Percentiles rank a stretch among this genome's conserved stretches.
Conservation (phyloP, 2,888 invertebrate genomes). For the Dermolepida albohirtum region DNA sequence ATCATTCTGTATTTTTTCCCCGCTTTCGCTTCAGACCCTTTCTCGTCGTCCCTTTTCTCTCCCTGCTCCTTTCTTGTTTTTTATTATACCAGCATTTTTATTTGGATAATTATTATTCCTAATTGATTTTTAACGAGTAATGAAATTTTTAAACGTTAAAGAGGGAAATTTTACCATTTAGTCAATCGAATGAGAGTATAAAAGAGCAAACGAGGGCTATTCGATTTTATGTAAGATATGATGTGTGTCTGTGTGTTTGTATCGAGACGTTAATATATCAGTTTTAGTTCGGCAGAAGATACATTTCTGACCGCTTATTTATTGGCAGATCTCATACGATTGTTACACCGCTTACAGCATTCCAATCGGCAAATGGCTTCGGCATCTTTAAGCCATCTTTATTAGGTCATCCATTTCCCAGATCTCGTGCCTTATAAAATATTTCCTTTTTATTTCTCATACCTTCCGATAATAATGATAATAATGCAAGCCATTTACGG, state of each 20-base stretch:
- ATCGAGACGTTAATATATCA: conserved; percentile 27
- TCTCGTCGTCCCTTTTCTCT: not conserved
- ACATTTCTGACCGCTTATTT: conserved; percentile 35
- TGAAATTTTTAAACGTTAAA: conserved; percentile 4
- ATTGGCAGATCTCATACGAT: conserved; percentile 32
- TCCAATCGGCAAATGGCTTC: conserved; percentile 34
- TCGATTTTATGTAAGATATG: too few relatives aligned
- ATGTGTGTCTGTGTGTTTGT: too few relatives aligned
- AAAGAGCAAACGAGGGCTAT: not conserved
- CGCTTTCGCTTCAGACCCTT: not conserved
- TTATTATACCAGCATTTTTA: conserved; percentile 2
- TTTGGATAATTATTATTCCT: conserved; percentile 24
- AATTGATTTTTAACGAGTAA: conserved; percentile 24
- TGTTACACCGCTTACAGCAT: conserved; percentile 35
- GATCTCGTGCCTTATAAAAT: conserved; percentile 3
- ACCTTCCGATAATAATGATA: not conserved
- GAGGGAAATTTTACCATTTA: not conserved
- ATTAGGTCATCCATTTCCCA: conserved; percentile 30
- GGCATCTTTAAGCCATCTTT: conserved; percentile 30
- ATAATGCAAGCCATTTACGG: too few relatives aligned
- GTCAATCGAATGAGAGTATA: not conserved
- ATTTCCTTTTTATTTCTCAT: conserved; percentile 18
- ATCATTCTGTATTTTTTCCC: not conserved
- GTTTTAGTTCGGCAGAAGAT: conserved; percentile 28
- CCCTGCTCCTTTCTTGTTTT: not conserved